Percentiles rank a stretch among this genome's conserved stretches.
Conservation (phyloP, 2,113 vertebrate species). For the Nesospiza acunhae region DNA sequence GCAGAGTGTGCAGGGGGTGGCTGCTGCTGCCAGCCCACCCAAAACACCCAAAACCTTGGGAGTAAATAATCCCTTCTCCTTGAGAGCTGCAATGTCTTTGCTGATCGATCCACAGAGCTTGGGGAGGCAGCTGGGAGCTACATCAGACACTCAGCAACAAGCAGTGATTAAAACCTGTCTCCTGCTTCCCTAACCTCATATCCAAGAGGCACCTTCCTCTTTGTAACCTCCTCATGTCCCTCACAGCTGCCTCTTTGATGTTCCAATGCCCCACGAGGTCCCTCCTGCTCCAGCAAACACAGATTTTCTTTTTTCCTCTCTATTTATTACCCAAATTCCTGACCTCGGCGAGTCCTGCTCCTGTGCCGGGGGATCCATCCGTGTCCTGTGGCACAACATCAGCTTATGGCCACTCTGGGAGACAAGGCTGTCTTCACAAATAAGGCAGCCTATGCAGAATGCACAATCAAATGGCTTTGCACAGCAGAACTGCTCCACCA, state of each 20-base stretch:
- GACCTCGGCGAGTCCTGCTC: accelerated
- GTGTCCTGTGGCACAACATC: not conserved
- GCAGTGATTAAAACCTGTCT: not conserved
- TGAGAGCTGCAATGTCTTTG: not conserved
- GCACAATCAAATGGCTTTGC: not conserved
- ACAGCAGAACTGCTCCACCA: not conserved
- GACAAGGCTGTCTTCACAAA: not conserved
- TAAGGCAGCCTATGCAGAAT: not conserved
- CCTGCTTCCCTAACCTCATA: not conserved
- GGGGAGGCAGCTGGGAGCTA: not conserved
- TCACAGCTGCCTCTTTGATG: not conserved
- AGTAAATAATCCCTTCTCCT: not conserved
- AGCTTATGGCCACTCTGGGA: not conserved
- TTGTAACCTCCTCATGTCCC: not conserved
- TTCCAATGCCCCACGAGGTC: not conserved
- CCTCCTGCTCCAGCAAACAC: not conserved
- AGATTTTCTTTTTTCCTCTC: not conserved
- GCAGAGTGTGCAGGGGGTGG: not conserved
- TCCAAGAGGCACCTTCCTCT: not conserved
- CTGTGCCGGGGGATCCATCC: not conserved
- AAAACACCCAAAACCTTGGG: not conserved
- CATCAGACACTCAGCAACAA: accelerated
- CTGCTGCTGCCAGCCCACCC: too few species aligned
- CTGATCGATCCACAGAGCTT: not conserved
- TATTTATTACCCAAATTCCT: not conserved